A percentile compares a stretch with the other conserved stretches of the same genome.
These are phyloP conservation scores for Mamestra brassicae DNA, from an alignment of 2,888 invertebrate genomes.

Conservation along the genomic window DNA sequence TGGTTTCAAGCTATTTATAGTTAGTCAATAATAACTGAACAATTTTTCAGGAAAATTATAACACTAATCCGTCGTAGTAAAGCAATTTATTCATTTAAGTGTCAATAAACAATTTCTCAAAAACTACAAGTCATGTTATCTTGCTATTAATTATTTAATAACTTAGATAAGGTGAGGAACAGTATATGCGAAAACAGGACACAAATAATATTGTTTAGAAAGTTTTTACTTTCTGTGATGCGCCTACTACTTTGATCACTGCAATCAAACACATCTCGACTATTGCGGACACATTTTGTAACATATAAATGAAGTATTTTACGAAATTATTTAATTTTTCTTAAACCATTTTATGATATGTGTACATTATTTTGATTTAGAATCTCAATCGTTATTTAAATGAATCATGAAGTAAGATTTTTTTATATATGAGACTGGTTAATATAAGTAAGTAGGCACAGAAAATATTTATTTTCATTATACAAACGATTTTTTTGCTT, in stretches of 20 bases:
- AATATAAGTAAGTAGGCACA: too few relatives aligned
- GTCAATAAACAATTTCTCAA: conserved; percentile 48
- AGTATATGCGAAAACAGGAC: conserved; percentile 38
- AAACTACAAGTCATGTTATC: conserved; percentile 70
- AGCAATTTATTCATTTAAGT: background rate
- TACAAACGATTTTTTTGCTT: too few relatives aligned
- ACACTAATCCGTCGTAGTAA: background rate
- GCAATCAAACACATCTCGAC: conserved; percentile 13
- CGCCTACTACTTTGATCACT: background rate
- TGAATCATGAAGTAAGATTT: too few relatives aligned
- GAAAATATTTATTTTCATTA: too few relatives aligned
- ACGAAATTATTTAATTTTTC: too few relatives aligned
- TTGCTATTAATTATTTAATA: conserved; percentile 64
- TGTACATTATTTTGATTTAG: too few relatives aligned
- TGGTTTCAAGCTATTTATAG: background rate
- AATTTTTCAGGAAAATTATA: too few relatives aligned
- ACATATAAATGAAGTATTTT: background rate
- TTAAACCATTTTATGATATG: too few relatives aligned
- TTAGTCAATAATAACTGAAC: background rate
- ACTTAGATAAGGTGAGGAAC: conserved; percentile 50
- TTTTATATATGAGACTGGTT: too few relatives aligned
- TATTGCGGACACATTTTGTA: conserved; percentile 5
- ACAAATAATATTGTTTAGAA: background rate
- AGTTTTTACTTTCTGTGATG: background rate
- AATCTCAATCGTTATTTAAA: too few relatives aligned